Percentiles rank a stretch among this genome's conserved stretches.
These are phyloP conservation scores for Oryzias sinensis DNA, from an alignment of 2,797 vertebrate genomes.

Conservation along the genomic window DNA sequence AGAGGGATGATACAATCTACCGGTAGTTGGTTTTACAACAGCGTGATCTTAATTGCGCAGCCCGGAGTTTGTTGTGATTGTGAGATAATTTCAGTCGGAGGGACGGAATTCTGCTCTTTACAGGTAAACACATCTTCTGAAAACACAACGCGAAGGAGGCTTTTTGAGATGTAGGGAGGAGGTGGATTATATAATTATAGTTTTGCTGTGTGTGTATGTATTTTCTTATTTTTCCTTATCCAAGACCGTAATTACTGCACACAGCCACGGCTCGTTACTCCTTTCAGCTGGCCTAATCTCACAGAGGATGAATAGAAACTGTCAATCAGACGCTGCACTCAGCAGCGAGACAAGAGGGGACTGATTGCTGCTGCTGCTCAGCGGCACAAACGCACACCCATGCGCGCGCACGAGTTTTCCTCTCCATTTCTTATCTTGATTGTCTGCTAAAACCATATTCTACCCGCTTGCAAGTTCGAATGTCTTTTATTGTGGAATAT, in stretches of 20 bases:
- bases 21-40: conserved; percentile 11
- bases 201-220: conserved; percentile 64
- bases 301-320: conserved; percentile 76
- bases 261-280: conserved; percentile 73
- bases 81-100: conserved; percentile 53
- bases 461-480: conserved; percentile 14
- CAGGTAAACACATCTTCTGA: conserved; percentile 59
- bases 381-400: conserved; percentile 21
- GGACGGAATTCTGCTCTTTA: conserved; percentile 49
- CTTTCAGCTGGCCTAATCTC: conserved; percentile 77
- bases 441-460: conserved; percentile 28
- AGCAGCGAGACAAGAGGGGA: conserved; percentile 75
- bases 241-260: conserved; percentile 71
- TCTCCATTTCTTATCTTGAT: conserved; percentile 9
- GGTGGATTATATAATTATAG: conserved; percentile 78
- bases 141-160: conserved; percentile 28
- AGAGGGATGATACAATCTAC: neutral
- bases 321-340: conserved; percentile 76
- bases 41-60: conserved; percentile 40
- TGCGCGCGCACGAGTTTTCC: conserved; percentile 23
- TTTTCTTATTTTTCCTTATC: conserved; percentile 62
- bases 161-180: conserved; percentile 26
- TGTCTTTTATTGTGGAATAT: too few species aligned
- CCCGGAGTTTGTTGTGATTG: conserved; percentile 68
- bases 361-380: conserved; percentile 73